Evolutionary conservation across 2,888 invertebrate species (phyloP).

Genomic region (Pemphredon lugubris): DNA sequence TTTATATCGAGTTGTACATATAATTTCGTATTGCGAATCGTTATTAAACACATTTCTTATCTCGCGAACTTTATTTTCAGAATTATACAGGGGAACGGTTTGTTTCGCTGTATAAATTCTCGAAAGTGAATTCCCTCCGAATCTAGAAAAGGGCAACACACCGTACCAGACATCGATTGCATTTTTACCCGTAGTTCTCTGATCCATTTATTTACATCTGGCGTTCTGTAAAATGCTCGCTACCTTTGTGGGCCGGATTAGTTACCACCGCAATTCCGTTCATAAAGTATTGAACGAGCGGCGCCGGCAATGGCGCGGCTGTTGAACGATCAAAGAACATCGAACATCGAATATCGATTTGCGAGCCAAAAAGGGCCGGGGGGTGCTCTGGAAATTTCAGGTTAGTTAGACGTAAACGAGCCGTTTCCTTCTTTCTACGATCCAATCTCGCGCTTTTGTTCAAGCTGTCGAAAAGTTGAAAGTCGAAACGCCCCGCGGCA

Average conservation of each 20-base stretch:
- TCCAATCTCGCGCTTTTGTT: slow-evolving; percentile 49
- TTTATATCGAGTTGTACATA: too few relatives aligned
- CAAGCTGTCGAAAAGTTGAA: slow-evolving; percentile 26
- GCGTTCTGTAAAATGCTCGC: slow-evolving; percentile 46
- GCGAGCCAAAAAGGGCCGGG: slow-evolving; percentile 29
- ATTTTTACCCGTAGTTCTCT: slow-evolving; percentile 43
- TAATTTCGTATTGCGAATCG: too few relatives aligned
- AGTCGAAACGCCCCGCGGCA: too few relatives aligned
- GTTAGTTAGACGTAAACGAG: slow-evolving; percentile 66
- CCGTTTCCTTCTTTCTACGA: slow-evolving; percentile 34
- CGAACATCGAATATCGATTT: slow-evolving; percentile 62
- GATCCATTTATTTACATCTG: slow-evolving; percentile 45
- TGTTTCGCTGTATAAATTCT: too few relatives aligned
- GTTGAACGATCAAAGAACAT: slow-evolving; percentile 63
- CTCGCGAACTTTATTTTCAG: too few relatives aligned
- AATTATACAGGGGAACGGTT: too few relatives aligned
- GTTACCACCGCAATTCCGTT: slow-evolving; percentile 58
- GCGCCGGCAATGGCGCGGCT: slow-evolving; percentile 49
- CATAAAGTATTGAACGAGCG: slow-evolving; percentile 52
- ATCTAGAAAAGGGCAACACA: not conserved
- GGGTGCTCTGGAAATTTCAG: slow-evolving; percentile 48
- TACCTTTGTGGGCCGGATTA: slow-evolving; percentile 58
- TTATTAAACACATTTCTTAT: too few relatives aligned
- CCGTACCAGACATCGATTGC: too few relatives aligned
- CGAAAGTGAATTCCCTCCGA: slow-evolving; percentile 31